Evolutionary conservation across 1,140 invertebrate genomes (phyloP).

Genomic region (Mamestra configurata): DNA sequence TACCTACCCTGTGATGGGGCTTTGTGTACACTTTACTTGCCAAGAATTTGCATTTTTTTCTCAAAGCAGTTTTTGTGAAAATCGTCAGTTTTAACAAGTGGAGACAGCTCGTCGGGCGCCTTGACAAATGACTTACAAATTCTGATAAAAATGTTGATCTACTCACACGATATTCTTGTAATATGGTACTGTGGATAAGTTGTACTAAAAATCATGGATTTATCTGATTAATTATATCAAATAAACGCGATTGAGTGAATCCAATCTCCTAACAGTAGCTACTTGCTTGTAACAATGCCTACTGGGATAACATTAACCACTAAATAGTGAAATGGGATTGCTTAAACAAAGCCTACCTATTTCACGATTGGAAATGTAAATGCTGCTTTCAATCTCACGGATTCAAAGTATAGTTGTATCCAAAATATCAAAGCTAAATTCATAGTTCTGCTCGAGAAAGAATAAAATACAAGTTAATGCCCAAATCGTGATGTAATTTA

Average conservation of each 20-base stretch:
- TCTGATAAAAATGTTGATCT: slow-evolving; percentile 17
- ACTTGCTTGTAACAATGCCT: no score
- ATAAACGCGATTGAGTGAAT: no score
- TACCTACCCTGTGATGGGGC: not conserved
- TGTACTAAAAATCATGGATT: no score
- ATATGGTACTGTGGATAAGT: no score
- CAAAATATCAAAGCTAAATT: no score
- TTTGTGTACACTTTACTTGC: slow-evolving; percentile 46
- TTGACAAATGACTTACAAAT: slow-evolving; percentile 55
- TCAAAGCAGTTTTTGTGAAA: slow-evolving; percentile 34
- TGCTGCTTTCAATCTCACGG: no score
- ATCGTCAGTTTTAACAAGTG: slow-evolving; percentile 49
- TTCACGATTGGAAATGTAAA: not conserved
- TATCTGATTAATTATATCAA: no score
- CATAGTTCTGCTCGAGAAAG: no score
- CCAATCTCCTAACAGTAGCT: no score
- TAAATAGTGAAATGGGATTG: not conserved
- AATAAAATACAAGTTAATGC: not conserved
- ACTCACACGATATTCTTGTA: no score
- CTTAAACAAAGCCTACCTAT: no score
- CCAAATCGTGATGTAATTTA: not conserved
- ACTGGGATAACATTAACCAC: not conserved
- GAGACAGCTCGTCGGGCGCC: slow-evolving; percentile 41
- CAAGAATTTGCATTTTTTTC: slow-evolving; percentile 53
- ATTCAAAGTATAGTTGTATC: no score